Evolutionary conservation across 2,888 invertebrate genomes (phyloP).

Genomic region (Diadromus collaris): DNA sequence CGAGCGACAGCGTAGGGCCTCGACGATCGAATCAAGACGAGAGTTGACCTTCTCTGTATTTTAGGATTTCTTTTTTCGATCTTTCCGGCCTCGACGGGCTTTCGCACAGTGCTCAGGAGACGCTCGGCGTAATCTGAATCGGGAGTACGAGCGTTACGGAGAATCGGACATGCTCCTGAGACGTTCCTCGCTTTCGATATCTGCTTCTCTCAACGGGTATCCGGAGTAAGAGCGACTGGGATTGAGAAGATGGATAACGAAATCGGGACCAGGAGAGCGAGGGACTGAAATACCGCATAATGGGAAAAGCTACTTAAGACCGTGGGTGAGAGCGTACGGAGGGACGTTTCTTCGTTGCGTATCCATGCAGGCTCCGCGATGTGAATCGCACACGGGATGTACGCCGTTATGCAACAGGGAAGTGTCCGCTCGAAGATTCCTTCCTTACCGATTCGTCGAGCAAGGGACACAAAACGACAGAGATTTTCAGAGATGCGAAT

Average conservation of each 20-base stretch:
- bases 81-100: neutral
- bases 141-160: slow-evolving; percentile 17
- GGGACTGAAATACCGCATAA: neutral
- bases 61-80: neutral
- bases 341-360: neutral
- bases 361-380: neutral
- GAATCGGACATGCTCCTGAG: slow-evolving; percentile 29
- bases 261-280: slow-evolving; percentile 15
- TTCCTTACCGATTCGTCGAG: neutral
- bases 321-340: neutral
- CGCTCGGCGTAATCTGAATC: slow-evolving; percentile 41
- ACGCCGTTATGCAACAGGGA: slow-evolving; percentile 26
- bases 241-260: slow-evolving; percentile 27
- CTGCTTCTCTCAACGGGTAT: slow-evolving; percentile 17
- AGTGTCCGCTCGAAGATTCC: slow-evolving; percentile 8
- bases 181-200: slow-evolving; percentile 13
- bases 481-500: slow-evolving; percentile 40
- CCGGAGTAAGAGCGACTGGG: slow-evolving; percentile 19
- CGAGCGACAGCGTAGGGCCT: neutral
- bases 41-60: neutral
- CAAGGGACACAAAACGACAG: neutral
- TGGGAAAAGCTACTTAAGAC: neutral
- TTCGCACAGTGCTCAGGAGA: neutral
- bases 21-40: neutral
- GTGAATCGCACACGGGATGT: neutral